These are phyloP conservation scores for Actenoides hombroni DNA, from an alignment of 2,113 vertebrate genomes.

Conservation along the genomic window DNA sequence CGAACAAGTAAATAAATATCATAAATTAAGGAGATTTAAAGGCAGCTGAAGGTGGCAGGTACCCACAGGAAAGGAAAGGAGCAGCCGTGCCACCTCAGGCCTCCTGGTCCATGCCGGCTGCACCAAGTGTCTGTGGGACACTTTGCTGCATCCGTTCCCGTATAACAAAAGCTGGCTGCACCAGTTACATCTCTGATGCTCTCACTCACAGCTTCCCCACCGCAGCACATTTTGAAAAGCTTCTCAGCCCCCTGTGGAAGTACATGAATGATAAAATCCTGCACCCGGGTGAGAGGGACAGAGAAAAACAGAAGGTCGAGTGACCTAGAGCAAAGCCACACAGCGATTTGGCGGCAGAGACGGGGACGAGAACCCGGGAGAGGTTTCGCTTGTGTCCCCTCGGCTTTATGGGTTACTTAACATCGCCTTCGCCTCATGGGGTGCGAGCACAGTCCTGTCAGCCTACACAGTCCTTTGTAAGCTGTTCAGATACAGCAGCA, in stretches of 20 bases:
- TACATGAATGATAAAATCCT: not conserved
- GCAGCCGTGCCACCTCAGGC: fast-evolving
- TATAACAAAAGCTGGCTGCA: not conserved
- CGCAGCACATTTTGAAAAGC: not conserved
- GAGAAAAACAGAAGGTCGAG: not conserved
- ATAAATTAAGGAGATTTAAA: not conserved
- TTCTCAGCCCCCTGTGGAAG: not conserved
- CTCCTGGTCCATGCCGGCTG: fast-evolving
- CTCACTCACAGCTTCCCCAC: not conserved
- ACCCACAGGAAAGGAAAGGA: not conserved
- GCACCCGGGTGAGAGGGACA: not conserved
- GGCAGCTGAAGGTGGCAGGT: not conserved
- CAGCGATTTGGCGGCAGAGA: fast-evolving
- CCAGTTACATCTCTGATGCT: not conserved
- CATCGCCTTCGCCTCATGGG: fast-evolving
- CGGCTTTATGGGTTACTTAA: not conserved
- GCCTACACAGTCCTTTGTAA: conserved; percentile 16
- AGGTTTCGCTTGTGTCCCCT: not conserved
- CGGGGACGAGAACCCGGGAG: not conserved
- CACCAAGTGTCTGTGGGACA: fast-evolving
- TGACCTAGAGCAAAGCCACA: not conserved
- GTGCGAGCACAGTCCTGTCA: not conserved
- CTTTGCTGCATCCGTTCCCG: fast-evolving
- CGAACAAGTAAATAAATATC: not conserved
- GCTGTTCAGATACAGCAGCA: conserved; percentile 28